Evolutionary conservation across 2,113 vertebrate genomes (phyloP), one percentile per base, ranked within the genome.

Genomic region (Heterochromis multidens): DNA sequence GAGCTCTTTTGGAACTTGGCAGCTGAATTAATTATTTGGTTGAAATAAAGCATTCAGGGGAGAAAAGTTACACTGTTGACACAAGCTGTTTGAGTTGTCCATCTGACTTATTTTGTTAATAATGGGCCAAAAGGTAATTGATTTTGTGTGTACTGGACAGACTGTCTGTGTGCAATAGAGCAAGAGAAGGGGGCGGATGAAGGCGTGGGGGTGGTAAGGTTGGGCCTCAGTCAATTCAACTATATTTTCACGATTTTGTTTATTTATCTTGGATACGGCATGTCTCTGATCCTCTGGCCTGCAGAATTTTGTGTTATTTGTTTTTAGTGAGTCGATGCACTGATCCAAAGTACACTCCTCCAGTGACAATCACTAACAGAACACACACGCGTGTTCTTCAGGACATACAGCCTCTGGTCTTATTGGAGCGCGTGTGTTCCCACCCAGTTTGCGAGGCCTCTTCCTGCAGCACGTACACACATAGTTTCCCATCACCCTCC

Each of bases 391-490:
- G 80, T 65, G 78, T 79, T 59, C 52, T 16, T 58, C 17, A 43
- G 83, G 79, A 88, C 83, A 49, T 76, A 72, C 65, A 59, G 16
- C 57, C 70, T 29, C 67, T 52, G 9, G 72, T 65, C 19, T 61
- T 54, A 81, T 85, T 80, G 78, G 49, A 72, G 84, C 81, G 52
- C 57, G 81, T 79, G 85, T 84, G 81, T 87, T 79, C 65, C 77
- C 62, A 14, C 79, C 83, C 59, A 21, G 85, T 91, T 91, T 3
- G 23, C 84, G 40, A 89, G 94, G 87, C 90, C 84, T 92, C 93
- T 96, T 95, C 93, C 95, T 96, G 94, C 82, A 25, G 93, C 96
- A 96, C 94, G 93, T 92, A 95, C 92, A 92, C 92, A 88, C 85
- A 92, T 90, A 25, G 57, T 95, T 96, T 96, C 94, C 93, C 95